Base-by-base conservation (phyloP, 2,797 vertebrate genomes). In the Aeoliscus strigatus region DNA sequence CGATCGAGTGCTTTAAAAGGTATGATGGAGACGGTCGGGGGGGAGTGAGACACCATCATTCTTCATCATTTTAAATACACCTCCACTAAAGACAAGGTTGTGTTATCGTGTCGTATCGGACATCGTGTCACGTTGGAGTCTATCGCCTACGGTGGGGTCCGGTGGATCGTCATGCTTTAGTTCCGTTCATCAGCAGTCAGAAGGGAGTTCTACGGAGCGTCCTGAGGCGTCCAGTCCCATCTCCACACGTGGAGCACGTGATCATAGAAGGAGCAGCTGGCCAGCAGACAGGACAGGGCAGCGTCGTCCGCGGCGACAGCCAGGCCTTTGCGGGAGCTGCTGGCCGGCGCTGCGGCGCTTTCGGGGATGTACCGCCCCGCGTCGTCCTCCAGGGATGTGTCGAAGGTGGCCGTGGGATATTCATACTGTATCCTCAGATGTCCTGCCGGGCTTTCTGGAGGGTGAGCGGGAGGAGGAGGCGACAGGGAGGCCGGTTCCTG, bases 221-320 rank as follows among this genome's bases (percentile, higher is more conserved):
- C 51, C 5, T 77, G 64, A 17, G 73, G 73, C 52, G 49, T 83
- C 80, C 77, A 87, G 75, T 92, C 90, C 92, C 93, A 99, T 60
- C 87, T 89, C 95, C 95, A 98, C 33, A 96, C 75, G 0, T 97
- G 94, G 11, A 99, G 87, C 61, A 89, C 86, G 4, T 93, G 93
- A 71, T 96, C 92, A 4, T 96, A 97, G 75, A 97, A 99, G 0
- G 93, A 97, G 58, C 96, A 98, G 13, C 91, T 95, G 0, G 94
- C 93, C 16, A 98, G 59, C 21, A 98, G 78, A 70, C 63, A 88
- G 14, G 41, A 75, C 47, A 86, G 38, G 3, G 71, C 70, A 1
- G 66, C 26, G 2, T 28, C 10, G 0, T 69, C 60, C n/a, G n/a
- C n/a, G n/a, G n/a, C n/a, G 34, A 39, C 7, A 23, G 33, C 10